These are phyloP conservation scores for Nothocercus julius DNA, from an alignment of 2,113 vertebrate species.

Conservation along the genomic window DNA sequence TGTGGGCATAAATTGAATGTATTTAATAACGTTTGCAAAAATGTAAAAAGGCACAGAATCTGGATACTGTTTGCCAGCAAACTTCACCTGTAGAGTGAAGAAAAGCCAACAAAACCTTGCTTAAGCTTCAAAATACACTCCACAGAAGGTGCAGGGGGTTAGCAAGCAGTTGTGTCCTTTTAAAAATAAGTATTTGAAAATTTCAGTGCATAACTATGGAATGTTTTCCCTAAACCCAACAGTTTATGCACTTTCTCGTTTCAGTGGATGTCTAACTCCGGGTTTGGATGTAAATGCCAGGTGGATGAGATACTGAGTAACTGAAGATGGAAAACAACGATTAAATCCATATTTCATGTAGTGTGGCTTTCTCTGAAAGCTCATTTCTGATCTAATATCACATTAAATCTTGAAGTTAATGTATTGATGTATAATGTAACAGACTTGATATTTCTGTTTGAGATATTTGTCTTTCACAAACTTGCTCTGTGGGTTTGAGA, in stretches of 20 bases:
- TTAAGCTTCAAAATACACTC: not conserved
- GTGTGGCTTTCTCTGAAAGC: not conserved
- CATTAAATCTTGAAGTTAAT: constrained; percentile 1
- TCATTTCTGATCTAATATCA: not conserved
- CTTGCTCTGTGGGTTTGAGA: not conserved
- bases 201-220: not conserved
- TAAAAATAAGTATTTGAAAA: not conserved
- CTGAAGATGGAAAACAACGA: not conserved
- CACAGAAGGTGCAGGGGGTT: not conserved
- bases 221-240: not conserved
- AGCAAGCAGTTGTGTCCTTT: not conserved
- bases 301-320: not conserved
- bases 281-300: not conserved
- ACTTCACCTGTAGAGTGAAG: not conserved
- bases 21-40: not conserved
- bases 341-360: not conserved
- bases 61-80: not conserved
- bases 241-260: not conserved
- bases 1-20: not conserved
- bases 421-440: not conserved
- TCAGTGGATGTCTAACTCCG: not conserved
- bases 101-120: not conserved
- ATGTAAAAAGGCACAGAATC: not conserved
- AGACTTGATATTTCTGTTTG: not conserved
- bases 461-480: not conserved